Evolutionary conservation across 1,140 invertebrate genomes (phyloP).

Genomic region (Phthorimaea operculella): DNA sequence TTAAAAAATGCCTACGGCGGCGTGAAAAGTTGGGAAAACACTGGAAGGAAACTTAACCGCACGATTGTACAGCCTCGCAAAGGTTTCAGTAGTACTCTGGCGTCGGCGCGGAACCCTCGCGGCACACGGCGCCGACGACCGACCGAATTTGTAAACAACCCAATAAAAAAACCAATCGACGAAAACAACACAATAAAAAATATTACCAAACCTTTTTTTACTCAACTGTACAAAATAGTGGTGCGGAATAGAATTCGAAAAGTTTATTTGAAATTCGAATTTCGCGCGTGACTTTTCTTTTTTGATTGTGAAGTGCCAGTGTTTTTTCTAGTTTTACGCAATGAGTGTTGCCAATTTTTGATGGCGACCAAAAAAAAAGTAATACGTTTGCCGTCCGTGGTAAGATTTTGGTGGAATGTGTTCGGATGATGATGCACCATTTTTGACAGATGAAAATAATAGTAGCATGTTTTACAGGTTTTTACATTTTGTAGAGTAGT

Average conservation of each 20-base stretch:
- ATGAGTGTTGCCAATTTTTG: constrained; percentile 14
- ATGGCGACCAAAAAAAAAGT: constrained; percentile 58
- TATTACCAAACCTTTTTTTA: neutral
- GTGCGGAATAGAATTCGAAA: neutral
- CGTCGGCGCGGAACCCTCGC: neutral
- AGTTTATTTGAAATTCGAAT: neutral
- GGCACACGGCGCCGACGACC: neutral
- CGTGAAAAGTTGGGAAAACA: too few species aligned
- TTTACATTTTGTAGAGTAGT: constrained; percentile 32
- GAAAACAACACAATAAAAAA: neutral
- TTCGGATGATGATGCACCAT: constrained; percentile 28
- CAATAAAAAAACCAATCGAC: neutral
- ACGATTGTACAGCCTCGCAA: neutral
- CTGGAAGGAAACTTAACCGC: neutral
- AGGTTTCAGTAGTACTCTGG: constrained; percentile 3
- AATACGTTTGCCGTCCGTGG: constrained; percentile 58
- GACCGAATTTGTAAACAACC: neutral
- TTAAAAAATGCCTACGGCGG: neutral
- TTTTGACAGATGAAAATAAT: constrained; percentile 24
- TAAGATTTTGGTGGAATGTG: constrained; percentile 32
- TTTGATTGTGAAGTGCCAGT: neutral
- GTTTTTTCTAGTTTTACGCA: neutral
- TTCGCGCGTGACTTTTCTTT: neutral
- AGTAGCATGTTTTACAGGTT: constrained; percentile 55
- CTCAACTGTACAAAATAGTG: neutral